Conservation (phyloP, 2,113 vertebrate genomes). For the Felis catus region F.catus_Fca126_mat1.0 CM031417.1:144694501-144695000, state of each 20-base stretch:
- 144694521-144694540: not conserved
- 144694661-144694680: not conserved
- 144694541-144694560: not conserved
- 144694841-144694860: not conserved
- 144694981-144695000: not conserved
- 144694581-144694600: not conserved
- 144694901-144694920: not conserved
- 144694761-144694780: too few relatives aligned
- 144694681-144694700: too few relatives aligned
- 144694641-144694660: not conserved
- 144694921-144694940: not conserved
- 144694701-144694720: too few relatives aligned
- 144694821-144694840: too few relatives aligned
- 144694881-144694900: not conserved
- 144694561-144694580: not conserved
- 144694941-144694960: not conserved
- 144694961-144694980: not conserved
- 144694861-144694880: not conserved
- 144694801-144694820: too few relatives aligned
- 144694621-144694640: not conserved
- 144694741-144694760: too few relatives aligned
- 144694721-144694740: too few relatives aligned
- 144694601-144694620: not conserved
- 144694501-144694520: not conserved
- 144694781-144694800: too few relatives aligned